Percentiles rank a stretch among this genome's conserved stretches.
Evolutionary conservation across 2,113 vertebrate genomes (phyloP).

Genomic region (Gavia stellata): DNA sequence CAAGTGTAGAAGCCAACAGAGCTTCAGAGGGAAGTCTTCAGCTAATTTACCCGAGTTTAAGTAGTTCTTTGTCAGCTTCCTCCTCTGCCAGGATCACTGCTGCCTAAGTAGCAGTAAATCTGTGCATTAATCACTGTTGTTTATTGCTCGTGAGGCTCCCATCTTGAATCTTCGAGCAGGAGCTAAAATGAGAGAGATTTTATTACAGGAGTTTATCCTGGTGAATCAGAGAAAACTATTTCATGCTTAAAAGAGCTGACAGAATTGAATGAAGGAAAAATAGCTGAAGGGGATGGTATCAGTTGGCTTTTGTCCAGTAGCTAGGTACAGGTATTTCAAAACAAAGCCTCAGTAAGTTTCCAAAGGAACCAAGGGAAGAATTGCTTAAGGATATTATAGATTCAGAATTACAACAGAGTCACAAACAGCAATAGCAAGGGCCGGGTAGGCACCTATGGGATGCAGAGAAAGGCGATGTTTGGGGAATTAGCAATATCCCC

Average conservation of each 20-base stretch:
- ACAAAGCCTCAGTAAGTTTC: not conserved
- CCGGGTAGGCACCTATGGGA: not conserved
- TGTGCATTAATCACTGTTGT: not conserved
- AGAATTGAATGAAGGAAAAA: conserved; percentile 1
- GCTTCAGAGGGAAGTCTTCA: not conserved
- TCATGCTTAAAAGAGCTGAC: conserved; percentile 18
- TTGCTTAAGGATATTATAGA: not conserved
- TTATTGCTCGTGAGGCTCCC: not conserved
- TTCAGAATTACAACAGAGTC: not conserved
- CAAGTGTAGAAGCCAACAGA: not conserved
- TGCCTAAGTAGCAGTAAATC: not conserved
- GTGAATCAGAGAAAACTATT: conserved; percentile 11
- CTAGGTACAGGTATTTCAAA: conserved; percentile 15
- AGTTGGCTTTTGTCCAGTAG: not conserved
- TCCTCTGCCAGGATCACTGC: not conserved
- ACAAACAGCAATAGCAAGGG: not conserved
- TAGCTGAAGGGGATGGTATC: not conserved
- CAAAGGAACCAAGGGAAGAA: not conserved
- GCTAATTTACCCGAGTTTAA: not conserved
- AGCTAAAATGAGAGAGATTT: conserved; percentile 9
- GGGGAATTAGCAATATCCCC: not conserved
- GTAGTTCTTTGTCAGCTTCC: not conserved
- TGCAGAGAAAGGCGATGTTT: not conserved
- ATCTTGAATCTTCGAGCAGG: not conserved
- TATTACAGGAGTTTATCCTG: not conserved